Percentiles rank a stretch among this genome's conserved stretches.
Evolutionary conservation across 2,888 invertebrate species (phyloP).

Genomic region (Phengaris arion): DNA sequence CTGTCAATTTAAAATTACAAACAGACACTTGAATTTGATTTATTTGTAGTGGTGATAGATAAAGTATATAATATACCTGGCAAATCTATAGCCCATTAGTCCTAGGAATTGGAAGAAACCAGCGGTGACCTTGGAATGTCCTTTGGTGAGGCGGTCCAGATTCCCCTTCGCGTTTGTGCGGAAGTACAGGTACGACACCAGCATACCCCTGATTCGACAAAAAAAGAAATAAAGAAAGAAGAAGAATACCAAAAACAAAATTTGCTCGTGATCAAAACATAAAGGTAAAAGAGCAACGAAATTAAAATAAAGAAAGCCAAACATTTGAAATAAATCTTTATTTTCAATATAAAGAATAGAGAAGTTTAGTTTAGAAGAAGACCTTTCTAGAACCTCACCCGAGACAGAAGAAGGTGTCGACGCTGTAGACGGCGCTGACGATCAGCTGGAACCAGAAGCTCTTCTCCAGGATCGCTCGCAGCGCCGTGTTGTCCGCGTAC

Average conservation of each 20-base stretch:
- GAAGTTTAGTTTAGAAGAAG: no score
- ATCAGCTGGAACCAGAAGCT: constrained; percentile 90
- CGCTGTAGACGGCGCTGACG: constrained; percentile 88
- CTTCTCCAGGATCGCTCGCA: constrained; percentile 83
- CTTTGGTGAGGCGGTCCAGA: constrained; percentile 83
- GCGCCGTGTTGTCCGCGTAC: constrained; percentile 90
- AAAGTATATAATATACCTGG: constrained; percentile 75
- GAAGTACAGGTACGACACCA: constrained; percentile 92
- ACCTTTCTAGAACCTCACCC: constrained; percentile 57
- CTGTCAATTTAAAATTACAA: no score
- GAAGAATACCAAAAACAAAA: background rate
- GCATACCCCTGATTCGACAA: constrained; percentile 81
- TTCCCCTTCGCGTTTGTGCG: constrained; percentile 87
- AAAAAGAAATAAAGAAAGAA: background rate
- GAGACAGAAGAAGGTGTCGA: constrained; percentile 90
- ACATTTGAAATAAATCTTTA: no score
- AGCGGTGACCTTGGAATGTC: constrained; percentile 80
- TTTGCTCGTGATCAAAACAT: background rate
- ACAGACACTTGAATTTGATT: no score
- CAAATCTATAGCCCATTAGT: constrained; percentile 87
- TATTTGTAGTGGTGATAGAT: no score
- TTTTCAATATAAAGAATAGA: no score
- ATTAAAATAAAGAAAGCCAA: no score
- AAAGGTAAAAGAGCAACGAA: background rate
- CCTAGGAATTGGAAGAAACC: constrained; percentile 86